Evolutionary conservation across 2,113 vertebrate genomes (phyloP), one percentile per base, ranked within the genome.

Genomic region (Eubucco bourcierii): DNA sequence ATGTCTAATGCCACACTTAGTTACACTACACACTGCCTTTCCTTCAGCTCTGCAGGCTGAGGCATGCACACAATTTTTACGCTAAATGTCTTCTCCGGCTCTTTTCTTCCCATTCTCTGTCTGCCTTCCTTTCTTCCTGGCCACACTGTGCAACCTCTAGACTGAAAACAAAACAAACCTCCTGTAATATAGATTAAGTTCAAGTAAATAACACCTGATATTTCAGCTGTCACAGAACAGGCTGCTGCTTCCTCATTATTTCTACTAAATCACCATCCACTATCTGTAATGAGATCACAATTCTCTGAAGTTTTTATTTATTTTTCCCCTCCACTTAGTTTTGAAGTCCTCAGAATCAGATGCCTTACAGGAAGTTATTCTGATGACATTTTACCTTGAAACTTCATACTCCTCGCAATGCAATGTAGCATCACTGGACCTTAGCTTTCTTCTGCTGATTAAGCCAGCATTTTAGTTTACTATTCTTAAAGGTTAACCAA

Each of bases 21-120:
- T 65, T 28, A 74, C 20, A 31, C 23, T 20, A 50, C 11, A 58
- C 29, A 63, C 0, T 1, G 9, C 20, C 77, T 64, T 46, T 74
- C 34, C 39, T 80, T 80, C 18, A n/a, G 31, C 68, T 80, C 37
- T 53, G n/a, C 84, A 90, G 27, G 60, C 52, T 53, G 37, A 90
- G 37, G 28, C 28, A 77, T 1, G 15, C 24, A 87, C 4, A 44
- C 1, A 0, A 41, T 63, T 71, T 87, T 70, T 70, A 66, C 44
- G 6, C 41, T 58, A 24, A 61, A 52, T 7, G 20, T 33, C 44
- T 72, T 90, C 60, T 86, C 56, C 88, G 73, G 33, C n/a, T 71
- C 84, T 90, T 78, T 96, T 94, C 77, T 80, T 94, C 73, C 80
- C 46, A 90, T 88, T 95, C 77, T 85, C 76, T 72, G 80, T 75